Evolutionary conservation across 2,113 vertebrate species (phyloP).

Genomic region (Halcyon malimbica): DNA sequence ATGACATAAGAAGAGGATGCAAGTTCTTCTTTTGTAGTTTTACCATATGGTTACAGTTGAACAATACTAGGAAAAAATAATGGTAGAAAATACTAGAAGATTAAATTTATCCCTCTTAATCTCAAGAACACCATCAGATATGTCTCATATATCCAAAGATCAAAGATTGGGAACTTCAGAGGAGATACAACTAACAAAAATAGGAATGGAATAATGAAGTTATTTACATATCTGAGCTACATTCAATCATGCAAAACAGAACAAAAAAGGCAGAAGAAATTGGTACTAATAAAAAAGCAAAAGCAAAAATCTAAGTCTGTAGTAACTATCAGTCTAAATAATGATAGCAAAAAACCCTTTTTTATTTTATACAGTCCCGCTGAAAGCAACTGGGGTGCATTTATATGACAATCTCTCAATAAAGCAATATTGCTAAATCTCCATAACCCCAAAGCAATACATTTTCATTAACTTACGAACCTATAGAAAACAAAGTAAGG

Average conservation of each 20-base stretch:
- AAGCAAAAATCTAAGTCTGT: neutral
- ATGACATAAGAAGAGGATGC: neutral
- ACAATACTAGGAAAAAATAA: neutral
- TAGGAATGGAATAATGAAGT: neutral
- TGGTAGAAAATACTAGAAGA: neutral
- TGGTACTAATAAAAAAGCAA: neutral
- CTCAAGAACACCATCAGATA: neutral
- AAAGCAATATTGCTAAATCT: neutral
- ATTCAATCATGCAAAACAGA: neutral
- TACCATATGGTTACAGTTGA: neutral
- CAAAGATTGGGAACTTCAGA: constrained; percentile 20
- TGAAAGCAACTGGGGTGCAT: neutral
- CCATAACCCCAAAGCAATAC: neutral
- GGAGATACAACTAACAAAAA: neutral
- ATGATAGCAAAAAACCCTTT: neutral
- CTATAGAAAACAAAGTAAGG: neutral
- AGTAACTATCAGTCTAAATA: neutral
- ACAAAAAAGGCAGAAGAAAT: neutral
- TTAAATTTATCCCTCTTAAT: neutral
- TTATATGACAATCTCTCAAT: neutral
- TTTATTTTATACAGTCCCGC: neutral
- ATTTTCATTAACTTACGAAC: neutral
- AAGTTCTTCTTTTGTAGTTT: neutral
- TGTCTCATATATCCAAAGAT: neutral
- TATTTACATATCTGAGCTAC: neutral